These are phyloP conservation scores for Upupa epops DNA, from an alignment of 2,113 vertebrate species.

Conservation along the genomic window DNA sequence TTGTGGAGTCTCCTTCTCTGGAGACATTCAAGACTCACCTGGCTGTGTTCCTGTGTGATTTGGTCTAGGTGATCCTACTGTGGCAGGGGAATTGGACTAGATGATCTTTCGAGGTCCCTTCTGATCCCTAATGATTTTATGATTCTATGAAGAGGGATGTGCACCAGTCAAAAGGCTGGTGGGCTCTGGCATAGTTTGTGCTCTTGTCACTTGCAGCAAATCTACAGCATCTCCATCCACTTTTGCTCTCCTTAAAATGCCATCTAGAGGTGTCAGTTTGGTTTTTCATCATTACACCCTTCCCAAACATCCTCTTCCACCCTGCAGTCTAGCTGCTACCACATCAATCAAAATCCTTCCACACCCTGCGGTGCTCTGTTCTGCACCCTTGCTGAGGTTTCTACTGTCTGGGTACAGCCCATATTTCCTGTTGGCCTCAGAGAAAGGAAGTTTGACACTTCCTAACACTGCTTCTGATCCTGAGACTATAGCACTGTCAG, in stretches of 20 bases:
- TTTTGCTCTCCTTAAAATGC: not conserved
- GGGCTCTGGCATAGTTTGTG: not conserved
- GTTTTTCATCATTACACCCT: not conserved
- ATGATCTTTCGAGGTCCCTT: too few relatives aligned
- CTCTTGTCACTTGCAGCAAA: not conserved
- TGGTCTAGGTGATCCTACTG: too few relatives aligned
- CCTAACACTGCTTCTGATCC: not conserved
- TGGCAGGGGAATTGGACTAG: too few relatives aligned
- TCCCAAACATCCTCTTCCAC: not conserved
- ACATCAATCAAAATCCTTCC: not conserved
- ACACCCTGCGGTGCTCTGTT: not conserved
- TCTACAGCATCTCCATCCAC: not conserved
- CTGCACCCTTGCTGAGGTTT: not conserved
- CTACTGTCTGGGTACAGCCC: not conserved
- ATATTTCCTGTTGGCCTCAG: not conserved
- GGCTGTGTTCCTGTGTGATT: too few relatives aligned
- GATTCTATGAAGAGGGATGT: not conserved
- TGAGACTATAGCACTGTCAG: not conserved
- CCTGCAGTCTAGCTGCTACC: not conserved
- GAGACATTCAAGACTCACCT: too few relatives aligned
- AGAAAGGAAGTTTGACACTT: slow-evolving; percentile 7
- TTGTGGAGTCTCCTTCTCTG: too few relatives aligned
- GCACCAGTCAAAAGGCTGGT: not conserved
- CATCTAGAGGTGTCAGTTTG: not conserved
- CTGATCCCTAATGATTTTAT: too few relatives aligned